Evolutionary conservation across 2,888 invertebrate species (phyloP).

Genomic region (Hirtodrosophila duncani): DNA sequence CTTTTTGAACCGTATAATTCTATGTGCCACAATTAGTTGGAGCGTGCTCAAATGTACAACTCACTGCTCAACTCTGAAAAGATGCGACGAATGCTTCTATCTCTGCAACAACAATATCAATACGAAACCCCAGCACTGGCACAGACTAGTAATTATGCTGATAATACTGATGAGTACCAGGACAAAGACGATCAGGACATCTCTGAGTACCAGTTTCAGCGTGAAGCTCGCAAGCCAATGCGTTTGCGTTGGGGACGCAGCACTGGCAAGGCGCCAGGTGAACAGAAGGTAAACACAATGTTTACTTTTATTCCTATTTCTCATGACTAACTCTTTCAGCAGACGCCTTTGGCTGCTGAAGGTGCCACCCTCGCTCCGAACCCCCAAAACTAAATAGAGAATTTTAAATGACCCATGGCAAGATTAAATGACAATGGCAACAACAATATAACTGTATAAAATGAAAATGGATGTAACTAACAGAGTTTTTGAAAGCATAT

Average conservation of each 20-base stretch:
- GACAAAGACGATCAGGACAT: conserved; percentile 43
- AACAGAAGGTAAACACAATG: conserved; percentile 39
- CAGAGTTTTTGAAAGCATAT: conserved; percentile 42
- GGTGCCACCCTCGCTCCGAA: conserved; percentile 39
- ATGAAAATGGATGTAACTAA: conserved; percentile 25
- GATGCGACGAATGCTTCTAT: conserved; percentile 62
- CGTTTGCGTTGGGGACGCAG: conserved; percentile 77
- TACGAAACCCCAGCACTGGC: conserved; percentile 27
- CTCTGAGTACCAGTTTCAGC: conserved; percentile 61
- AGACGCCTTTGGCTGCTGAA: conserved; percentile 25
- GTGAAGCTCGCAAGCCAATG: conserved; percentile 75
- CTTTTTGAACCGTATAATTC: no score
- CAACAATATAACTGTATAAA: conserved; percentile 15
- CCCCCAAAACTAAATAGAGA: conserved; percentile 42
- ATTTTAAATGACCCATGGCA: conserved; percentile 14
- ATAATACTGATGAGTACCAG: conserved; percentile 26
- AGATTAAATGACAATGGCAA: conserved; percentile 29
- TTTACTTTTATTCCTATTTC: neutral
- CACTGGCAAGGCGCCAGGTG: conserved; percentile 59
- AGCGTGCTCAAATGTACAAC: conserved; percentile 34
- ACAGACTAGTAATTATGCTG: conserved; percentile 14
- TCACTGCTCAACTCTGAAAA: conserved; percentile 56
- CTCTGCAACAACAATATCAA: conserved; percentile 57
- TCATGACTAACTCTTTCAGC: neutral
- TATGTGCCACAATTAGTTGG: conserved; percentile 8